phyloP scores from a whole-genome alignment of 2,888 invertebrate genomes.

The Luperina testacea region DNA sequence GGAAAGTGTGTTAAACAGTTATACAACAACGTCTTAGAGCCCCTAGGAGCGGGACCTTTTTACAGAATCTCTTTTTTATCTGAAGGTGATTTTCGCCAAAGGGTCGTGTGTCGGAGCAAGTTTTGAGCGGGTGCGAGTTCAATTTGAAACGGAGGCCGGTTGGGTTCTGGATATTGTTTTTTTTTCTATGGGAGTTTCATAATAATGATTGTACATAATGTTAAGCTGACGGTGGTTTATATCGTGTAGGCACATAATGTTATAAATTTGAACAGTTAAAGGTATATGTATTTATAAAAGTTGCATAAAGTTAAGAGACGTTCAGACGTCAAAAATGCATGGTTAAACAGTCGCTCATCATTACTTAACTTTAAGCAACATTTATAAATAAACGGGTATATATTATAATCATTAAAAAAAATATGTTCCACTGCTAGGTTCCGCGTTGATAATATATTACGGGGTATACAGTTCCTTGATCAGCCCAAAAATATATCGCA shows the following conservation, averaged over 20 bases:
- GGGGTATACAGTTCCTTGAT: accelerated
- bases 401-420: neutral
- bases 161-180: slow-evolving; percentile 16
- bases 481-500: neutral
- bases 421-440: neutral
- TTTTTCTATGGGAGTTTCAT: neutral
- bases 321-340: no score
- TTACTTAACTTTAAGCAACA: no score
- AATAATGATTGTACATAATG: neutral
- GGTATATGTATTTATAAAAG: no score
- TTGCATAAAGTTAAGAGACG: no score
- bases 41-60: slow-evolving; percentile 61
- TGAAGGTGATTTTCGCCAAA: slow-evolving; percentile 69
- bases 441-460: neutral
- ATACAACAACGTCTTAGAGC: slow-evolving; percentile 66
- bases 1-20: slow-evolving; percentile 66
- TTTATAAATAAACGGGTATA: no score
- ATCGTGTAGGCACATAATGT: neutral
- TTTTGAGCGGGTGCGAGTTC: slow-evolving; percentile 40
- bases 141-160: slow-evolving; percentile 15
- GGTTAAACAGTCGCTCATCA: no score
- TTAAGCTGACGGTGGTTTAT: neutral
- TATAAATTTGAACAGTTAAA: no score
- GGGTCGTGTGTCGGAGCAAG: slow-evolving; percentile 53
- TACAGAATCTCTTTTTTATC: slow-evolving; percentile 66